Base-by-base conservation (phyloP, 1,140 invertebrate species). In the Drosophila obscura region DNA sequence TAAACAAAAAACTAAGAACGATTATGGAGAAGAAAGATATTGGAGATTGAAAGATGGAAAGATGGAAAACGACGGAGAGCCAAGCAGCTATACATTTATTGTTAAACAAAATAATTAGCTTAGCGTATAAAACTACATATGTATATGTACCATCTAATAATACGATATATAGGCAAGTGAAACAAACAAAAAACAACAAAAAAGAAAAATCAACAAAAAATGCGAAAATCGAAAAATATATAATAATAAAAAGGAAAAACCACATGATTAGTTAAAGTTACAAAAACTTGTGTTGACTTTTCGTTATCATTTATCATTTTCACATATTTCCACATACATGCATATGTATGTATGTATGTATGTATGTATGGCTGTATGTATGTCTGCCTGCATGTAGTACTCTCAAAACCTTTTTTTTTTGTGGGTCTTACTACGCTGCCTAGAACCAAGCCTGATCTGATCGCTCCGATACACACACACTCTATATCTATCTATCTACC, bases 101-200 rank as follows among this genome's bases (percentile, higher is more conserved):
- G 81, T 85, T 85, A 85, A 85, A 85, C 77, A 85, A 85, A 77
- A 85, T 85, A 85, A 67, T 87, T 85, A 85, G 81, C 77, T 75
- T 85, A 85, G 81, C 81, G 59, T 87, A 81, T 85, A 84, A 84
- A 83, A 84, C 72, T 84, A 84, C 77, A 80, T 83, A 83, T 83
- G 76, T 83, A 83, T 81, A 84, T 81, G 82, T 84, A 84, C 73
- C 77, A 84, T 77, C 75, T 81, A 85, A 85, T 78, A 85, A 68
- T 68, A 39, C 35, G 35, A 39, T 39, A 76, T 63, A 77, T 85
- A 85, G 77, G 82, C 56, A 71, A 77, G 80, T 80, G 80, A 83
- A 77, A 72, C 68, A 46, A 66, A 64, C 63, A 58, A 50, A 79
- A 53, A 56, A 68, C 50, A 39, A 24, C 22, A 63, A 62, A 57